phyloP scores from a whole-genome alignment of 2,888 invertebrate species.

The Eurytoma californica region DNA sequence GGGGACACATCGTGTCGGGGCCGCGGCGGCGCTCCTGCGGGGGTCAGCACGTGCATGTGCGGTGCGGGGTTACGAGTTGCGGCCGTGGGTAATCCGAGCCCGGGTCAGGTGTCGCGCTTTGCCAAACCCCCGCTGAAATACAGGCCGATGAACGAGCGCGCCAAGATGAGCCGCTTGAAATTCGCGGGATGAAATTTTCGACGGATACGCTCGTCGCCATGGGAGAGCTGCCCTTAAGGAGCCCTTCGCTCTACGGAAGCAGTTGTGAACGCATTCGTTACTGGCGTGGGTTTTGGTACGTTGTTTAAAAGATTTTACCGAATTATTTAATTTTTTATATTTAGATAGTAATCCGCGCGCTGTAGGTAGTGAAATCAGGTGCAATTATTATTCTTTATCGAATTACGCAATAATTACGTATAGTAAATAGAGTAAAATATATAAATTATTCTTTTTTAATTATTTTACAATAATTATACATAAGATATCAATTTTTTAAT shows the following conservation, averaged over 20 bases:
- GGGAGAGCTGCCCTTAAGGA: neutral
- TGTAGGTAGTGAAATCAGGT: too few relatives aligned
- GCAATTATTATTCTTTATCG: too few relatives aligned
- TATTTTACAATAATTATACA: too few relatives aligned
- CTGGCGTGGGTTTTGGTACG: too few relatives aligned
- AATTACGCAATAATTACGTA: too few relatives aligned
- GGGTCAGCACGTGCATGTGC: conserved; percentile 10
- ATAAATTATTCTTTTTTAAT: too few relatives aligned
- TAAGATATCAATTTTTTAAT: too few relatives aligned
- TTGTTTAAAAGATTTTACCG: too few relatives aligned
- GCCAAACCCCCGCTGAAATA: neutral
- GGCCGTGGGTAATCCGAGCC: conserved; percentile 50
- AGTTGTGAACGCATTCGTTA: too few relatives aligned
- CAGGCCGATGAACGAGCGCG: neutral
- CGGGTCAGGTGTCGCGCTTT: conserved; percentile 51
- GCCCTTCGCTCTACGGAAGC: neutral
- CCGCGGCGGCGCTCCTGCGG: neutral
- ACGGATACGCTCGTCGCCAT: neutral
- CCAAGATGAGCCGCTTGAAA: neutral
- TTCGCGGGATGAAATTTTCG: conserved; percentile 53
- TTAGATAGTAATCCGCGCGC: too few relatives aligned
- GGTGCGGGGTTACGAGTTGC: conserved; percentile 38
- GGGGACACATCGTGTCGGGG: neutral
- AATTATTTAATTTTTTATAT: too few relatives aligned
- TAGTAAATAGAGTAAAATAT: too few relatives aligned